Conservation (phyloP, 2,113 vertebrate genomes). For the Esox niger region DNA sequence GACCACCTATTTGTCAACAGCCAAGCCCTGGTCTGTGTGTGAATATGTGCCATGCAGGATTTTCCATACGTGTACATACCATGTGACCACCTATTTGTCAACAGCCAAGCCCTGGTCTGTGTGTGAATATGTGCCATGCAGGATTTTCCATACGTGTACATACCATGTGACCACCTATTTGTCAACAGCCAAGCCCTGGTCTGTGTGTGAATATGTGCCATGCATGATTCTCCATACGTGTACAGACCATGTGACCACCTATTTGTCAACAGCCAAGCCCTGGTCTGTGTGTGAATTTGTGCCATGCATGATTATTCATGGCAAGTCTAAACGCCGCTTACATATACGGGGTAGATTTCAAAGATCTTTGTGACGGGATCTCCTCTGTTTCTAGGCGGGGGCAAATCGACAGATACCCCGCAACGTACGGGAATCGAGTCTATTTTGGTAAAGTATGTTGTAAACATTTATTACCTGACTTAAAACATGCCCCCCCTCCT, state of each 20-base stretch:
- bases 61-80: neutral
- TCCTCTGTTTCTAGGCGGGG: neutral
- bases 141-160: neutral
- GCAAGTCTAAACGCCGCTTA: neutral
- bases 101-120: neutral
- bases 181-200: neutral
- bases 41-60: neutral
- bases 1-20: neutral
- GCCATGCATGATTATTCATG: neutral
- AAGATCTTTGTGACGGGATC: neutral
- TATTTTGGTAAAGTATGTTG: slow-evolving; percentile 51
- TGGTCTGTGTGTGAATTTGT: neutral
- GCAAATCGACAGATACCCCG: neutral
- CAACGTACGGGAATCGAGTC: neutral
- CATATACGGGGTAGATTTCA: neutral
- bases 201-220: neutral
- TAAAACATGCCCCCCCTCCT: slow-evolving; percentile 59
- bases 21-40: neutral
- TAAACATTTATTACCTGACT: slow-evolving; percentile 64
- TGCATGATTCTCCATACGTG: neutral
- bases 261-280: neutral
- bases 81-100: neutral
- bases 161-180: neutral
- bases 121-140: neutral
- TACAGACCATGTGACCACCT: neutral